Percentiles rank a stretch among this genome's conserved stretches.
phyloP scores from a whole-genome alignment of 2,797 vertebrate species.

The Aldrovandia affinis region DNA sequence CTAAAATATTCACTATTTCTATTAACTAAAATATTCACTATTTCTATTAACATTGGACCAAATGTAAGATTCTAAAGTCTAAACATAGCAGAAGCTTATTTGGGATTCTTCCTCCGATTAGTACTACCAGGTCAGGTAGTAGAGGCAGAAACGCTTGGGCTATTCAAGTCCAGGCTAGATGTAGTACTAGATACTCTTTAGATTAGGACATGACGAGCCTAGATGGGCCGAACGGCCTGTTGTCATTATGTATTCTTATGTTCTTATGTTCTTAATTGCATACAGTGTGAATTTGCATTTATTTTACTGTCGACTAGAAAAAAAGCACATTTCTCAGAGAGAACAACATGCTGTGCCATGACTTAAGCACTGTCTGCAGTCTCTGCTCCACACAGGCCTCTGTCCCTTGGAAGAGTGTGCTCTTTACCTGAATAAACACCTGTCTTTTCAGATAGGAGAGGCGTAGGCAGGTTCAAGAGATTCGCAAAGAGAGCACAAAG shows the following conservation, averaged over 20 bases:
- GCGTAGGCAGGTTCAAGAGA: background rate
- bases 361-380: background rate
- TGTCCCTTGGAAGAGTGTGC: background rate
- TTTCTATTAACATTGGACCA: background rate
- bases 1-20: background rate
- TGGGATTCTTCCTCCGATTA: background rate
- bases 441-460: background rate
- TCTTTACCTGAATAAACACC: background rate
- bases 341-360: constrained; percentile 8
- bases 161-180: too few relatives aligned
- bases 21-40: background rate
- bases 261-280: too few relatives aligned
- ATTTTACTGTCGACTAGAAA: background rate
- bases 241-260: too few relatives aligned
- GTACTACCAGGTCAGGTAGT: too few relatives aligned
- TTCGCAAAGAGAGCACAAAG: background rate
- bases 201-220: too few relatives aligned
- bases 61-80: background rate
- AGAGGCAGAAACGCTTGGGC: too few relatives aligned
- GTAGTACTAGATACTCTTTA: too few relatives aligned
- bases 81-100: background rate
- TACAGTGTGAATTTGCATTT: background rate
- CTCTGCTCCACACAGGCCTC: background rate
- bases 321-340: background rate
- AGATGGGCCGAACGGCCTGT: too few relatives aligned